Percentiles rank a stretch among this genome's conserved stretches.
Conservation (phyloP, 2,113 vertebrate species). For the Catagonus wagneri region DNA sequence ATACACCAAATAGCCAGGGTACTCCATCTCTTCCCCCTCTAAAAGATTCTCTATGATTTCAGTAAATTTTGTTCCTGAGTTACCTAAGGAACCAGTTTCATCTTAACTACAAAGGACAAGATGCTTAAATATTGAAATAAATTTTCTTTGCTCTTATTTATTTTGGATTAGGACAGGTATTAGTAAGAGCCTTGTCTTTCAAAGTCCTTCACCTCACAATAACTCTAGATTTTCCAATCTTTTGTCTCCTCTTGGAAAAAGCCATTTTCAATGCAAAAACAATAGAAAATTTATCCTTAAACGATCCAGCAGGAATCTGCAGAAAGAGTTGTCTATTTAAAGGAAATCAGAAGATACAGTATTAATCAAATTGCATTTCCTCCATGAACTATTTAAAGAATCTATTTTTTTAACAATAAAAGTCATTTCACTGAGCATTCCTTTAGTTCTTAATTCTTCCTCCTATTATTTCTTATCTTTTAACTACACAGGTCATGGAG, state of each 20-base stretch:
- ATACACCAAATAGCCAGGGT: not conserved
- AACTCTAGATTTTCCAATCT: not conserved
- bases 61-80: not conserved
- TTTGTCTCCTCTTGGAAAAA: slow-evolving; percentile 16
- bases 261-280: slow-evolving; percentile 21
- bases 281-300: slow-evolving; percentile 40
- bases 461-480: slow-evolving; percentile 57
- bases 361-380: slow-evolving; percentile 18
- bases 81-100: not conserved
- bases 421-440: not conserved
- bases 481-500: slow-evolving; percentile 52
- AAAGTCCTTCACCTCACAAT: not conserved
- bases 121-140: not conserved
- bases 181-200: not conserved
- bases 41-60: not conserved
- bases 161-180: not conserved
- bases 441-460: slow-evolving; percentile 1
- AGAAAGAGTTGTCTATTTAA: not conserved
- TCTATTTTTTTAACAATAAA: not conserved
- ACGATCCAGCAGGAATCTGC: not conserved
- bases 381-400: slow-evolving; percentile 11
- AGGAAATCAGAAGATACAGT: slow-evolving; percentile 6
- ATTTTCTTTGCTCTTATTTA: slow-evolving; percentile 15
- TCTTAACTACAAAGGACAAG: not conserved
- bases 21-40: not conserved